Evolutionary conservation across 2,888 invertebrate genomes (phyloP).

Genomic region (Athetis lepigone): DNA sequence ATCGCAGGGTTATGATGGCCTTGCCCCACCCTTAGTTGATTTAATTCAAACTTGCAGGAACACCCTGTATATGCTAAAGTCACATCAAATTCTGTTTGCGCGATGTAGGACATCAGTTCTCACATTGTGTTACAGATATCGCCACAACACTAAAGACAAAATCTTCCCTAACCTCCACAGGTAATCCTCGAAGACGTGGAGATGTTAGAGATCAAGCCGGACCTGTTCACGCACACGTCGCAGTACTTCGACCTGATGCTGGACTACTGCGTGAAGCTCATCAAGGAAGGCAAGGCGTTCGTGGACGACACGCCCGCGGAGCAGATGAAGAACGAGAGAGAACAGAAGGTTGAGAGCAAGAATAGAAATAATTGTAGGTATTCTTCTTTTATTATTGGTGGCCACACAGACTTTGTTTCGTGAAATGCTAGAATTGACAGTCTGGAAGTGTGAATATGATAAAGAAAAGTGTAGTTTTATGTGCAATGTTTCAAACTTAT

Average conservation of each 20-base stretch:
- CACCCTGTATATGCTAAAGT: too few relatives aligned
- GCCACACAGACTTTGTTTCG: too few relatives aligned
- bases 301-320: slow-evolving; percentile 99
- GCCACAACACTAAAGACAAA: neutral
- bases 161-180: slow-evolving; percentile 64
- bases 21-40: too few relatives aligned
- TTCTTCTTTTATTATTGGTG: neutral
- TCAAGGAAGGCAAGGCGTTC: slow-evolving; percentile 97
- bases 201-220: slow-evolving; percentile 97
- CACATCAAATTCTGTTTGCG: too few relatives aligned
- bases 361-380: slow-evolving; percentile 95
- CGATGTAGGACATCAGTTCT: too few relatives aligned
- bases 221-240: slow-evolving; percentile 98
- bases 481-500: too few relatives aligned
- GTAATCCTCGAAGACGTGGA: slow-evolving; percentile 97
- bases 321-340: slow-evolving; percentile 98
- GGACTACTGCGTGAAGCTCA: slow-evolving; percentile 95
- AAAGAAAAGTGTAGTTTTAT: too few relatives aligned
- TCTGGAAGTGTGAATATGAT: too few relatives aligned
- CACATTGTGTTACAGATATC: too few relatives aligned
- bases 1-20: too few relatives aligned
- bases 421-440: too few relatives aligned
- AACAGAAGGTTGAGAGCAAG: slow-evolving; percentile 95
- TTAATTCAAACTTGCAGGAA: too few relatives aligned
- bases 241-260: slow-evolving; percentile 98